Evolutionary conservation across 1,140 invertebrate genomes (phyloP), one percentile per base, ranked within the genome.

Genomic region (Nylanderia fulva): DNA sequence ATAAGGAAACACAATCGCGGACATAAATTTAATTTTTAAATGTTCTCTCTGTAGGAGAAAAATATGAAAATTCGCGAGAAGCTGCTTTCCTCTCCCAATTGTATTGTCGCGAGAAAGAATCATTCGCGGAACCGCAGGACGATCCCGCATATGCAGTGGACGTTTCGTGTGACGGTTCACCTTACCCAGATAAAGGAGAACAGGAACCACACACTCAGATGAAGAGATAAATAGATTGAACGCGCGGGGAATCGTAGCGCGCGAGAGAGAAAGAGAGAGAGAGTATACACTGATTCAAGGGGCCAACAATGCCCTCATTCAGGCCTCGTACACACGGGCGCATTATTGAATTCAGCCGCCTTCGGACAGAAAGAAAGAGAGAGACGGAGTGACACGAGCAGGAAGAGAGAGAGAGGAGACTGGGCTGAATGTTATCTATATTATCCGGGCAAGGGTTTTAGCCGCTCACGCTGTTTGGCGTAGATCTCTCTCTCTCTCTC

Each of bases 381-480:
- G 68, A 48, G 45, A 15, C 13, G 48, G 75, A 39, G 61, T 60
- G 45, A 85, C 24, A 58, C 33, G 52, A 63, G 63, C 15, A 58
- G 64, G 60, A 7, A 36, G 15, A 27, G 52, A 1, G 74, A n/a
- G 39, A 29, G 68, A 69, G 64, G 64, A 36, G 66, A 74, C 33
- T 52, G 71, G 61, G 85, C 83, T 95, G 92, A 95, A 94, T 95
- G 92, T 91, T 94, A 95, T 95, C 94, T 95, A 93, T 93, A 93
- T 95, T 94, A 94, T 94, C 93, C 92, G 92, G 92, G 86, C 82
- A 88, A 89, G 91, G 92, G 91, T 48, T 93, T 92, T 92, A 90
- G 88, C 89, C 90, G 90, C 77, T 90, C 87, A 86, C 87, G 91
- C 90, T 94, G 94, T 93, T 94, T 93, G 92, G 92, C 91, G 90